Conservation (phyloP, 2,888 invertebrate species). For the Achlya flavicornis region DNA sequence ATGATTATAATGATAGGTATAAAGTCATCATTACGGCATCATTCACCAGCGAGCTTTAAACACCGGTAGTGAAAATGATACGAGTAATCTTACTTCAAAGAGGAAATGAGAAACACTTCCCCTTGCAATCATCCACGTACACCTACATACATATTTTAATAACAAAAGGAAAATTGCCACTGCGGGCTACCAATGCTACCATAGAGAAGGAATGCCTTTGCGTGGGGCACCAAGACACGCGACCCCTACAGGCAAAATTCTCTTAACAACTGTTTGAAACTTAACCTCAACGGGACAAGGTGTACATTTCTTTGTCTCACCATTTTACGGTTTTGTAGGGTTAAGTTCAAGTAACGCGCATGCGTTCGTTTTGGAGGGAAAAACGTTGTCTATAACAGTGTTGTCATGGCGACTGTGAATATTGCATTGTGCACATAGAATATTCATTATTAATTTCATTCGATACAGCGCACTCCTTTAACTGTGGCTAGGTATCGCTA, state of each 20-base stretch:
- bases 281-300: constrained; percentile 34
- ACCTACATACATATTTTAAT: constrained; percentile 53
- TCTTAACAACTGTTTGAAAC: constrained; percentile 13
- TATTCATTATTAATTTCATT: constrained; percentile 40
- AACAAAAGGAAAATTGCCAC: constrained; percentile 75
- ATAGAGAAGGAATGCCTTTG: constrained; percentile 55
- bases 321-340: constrained; percentile 22
- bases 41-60: constrained; percentile 22
- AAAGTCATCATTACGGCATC: constrained; percentile 35
- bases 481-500: constrained; percentile 30
- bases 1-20: constrained; percentile 10
- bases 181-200: constrained; percentile 69
- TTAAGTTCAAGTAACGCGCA: constrained; percentile 54
- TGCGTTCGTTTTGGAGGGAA: constrained; percentile 81
- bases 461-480: constrained; percentile 20
- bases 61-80: constrained; percentile 45
- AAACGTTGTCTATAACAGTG: constrained; percentile 63
- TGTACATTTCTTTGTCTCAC: constrained; percentile 33
- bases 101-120: constrained; percentile 64
- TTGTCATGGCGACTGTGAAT: constrained; percentile 66
- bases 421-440: constrained; percentile 51
- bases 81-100: constrained; percentile 51
- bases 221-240: constrained; percentile 61
- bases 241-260: constrained; percentile 41
- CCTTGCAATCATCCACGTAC: constrained; percentile 49